Conservation (phyloP, 2,113 vertebrate species). For the Phrynosoma platyrhinos region DNA sequence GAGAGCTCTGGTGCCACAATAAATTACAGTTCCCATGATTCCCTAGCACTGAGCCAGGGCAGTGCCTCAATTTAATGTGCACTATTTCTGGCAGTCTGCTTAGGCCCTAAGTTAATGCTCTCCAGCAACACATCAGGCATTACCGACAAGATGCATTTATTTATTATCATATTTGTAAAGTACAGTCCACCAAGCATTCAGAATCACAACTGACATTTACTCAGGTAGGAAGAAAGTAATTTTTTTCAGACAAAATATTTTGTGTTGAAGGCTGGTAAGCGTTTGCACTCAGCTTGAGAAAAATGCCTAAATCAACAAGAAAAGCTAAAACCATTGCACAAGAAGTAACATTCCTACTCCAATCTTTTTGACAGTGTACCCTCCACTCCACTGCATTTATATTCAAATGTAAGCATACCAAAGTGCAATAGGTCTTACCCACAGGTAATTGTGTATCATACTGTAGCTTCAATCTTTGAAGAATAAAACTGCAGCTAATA, state of each 20-base stretch:
- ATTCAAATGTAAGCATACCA: neutral
- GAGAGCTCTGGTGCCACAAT: no score
- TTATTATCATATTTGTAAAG: no score
- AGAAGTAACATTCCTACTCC: neutral
- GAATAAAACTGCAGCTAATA: no score
- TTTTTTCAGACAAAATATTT: neutral
- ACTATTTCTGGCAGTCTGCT: no score
- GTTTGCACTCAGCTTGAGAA: neutral
- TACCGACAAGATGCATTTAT: neutral
- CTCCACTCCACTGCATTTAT: neutral
- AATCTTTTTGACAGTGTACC: neutral
- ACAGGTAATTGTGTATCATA: neutral
- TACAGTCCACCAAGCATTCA: neutral
- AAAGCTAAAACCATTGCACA: neutral
- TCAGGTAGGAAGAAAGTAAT: neutral
- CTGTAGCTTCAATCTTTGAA: no score
- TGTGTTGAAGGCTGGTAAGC: neutral
- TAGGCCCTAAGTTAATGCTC: neutral
- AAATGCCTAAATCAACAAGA: neutral
- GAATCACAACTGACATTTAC: neutral
- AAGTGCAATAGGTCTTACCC: neutral
- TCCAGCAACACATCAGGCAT: neutral
- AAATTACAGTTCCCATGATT: no score
- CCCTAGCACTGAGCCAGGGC: no score
- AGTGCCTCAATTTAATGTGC: no score